Evolutionary conservation across 1,140 invertebrate genomes (phyloP), one percentile per base, ranked within the genome.

Genomic region (Bombus picipes): DNA sequence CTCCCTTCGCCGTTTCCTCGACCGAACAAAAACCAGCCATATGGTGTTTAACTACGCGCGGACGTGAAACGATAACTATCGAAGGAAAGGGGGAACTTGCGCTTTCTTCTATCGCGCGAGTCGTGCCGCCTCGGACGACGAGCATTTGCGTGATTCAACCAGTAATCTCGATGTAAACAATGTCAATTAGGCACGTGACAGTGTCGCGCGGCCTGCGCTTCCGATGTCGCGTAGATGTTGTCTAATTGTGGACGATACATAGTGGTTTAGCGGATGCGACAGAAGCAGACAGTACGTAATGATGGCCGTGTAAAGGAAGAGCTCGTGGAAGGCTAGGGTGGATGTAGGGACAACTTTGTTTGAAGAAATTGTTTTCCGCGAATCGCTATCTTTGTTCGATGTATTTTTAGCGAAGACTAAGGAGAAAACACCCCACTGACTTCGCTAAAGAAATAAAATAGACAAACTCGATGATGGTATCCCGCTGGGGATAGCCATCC

Each of bases 11-110:
- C 76, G 74, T 85, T 92, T 88, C 80, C 83, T 91, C 68, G 32
- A 34, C 74, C 53, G 57, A 71, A 90, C 89, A 82, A 87, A 90
- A 89, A 90, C 91, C 57, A 65, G 32, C 83, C 88, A 90, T 91
- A 92, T 89, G 90, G 90, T 83, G 83, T 83, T 84, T 86, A 90
- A 90, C 89, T 91, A 91, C 83, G 84, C 66, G 87, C 79, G 71
- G 70, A 85, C 81, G 83, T 81, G 86, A 81, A 90, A 88, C 88
- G 89, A 90, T 90, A 90, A 88, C 66, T 79, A 88, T 88, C 80
- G 76, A 88, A 83, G 77, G 4, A 89, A 88, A 85, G 68, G 87
- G 87, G 80, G n/a, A 79, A 74, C 65, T 79, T 66, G 65, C 53
- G 43, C 83, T 86, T 88, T 88, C 83, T 71, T 81, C 57, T 2